These are phyloP conservation scores for Hanleya hanleyi DNA, from an alignment of 2,888 invertebrate genomes.

Conservation along the genomic window DNA sequence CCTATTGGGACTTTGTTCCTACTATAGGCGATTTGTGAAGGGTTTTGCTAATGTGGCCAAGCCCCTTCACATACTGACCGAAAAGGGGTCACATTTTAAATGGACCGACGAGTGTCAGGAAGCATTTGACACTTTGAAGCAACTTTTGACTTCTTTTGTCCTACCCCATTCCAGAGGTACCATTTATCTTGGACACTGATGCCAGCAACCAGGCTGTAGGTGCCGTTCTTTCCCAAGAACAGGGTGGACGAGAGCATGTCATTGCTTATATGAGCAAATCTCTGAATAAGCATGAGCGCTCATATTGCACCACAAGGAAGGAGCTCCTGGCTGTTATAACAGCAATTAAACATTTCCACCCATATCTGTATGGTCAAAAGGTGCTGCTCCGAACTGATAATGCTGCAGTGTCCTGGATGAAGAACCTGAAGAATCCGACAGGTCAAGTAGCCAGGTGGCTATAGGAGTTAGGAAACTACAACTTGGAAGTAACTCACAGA, in stretches of 20 bases:
- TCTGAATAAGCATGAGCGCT: slow-evolving; percentile 20
- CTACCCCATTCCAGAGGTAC: neutral
- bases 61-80: no score
- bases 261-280: slow-evolving; percentile 25
- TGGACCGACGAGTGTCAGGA: no score
- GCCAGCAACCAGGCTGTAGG: slow-evolving; percentile 18
- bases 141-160: no score
- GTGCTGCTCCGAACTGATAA: slow-evolving; percentile 20
- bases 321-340: slow-evolving; percentile 22
- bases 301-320: slow-evolving; percentile 24
- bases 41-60: no score
- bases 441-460: slow-evolving; percentile 26
- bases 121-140: no score
- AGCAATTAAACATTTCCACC: slow-evolving; percentile 15
- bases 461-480: slow-evolving; percentile 7
- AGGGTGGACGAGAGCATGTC: slow-evolving; percentile 18
- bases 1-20: no score
- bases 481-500: slow-evolving; percentile 16
- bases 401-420: slow-evolving; percentile 18
- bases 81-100: no score
- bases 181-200: slow-evolving; percentile 18
- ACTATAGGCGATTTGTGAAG: no score
- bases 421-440: slow-evolving; percentile 11
- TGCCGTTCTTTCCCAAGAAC: slow-evolving; percentile 19
- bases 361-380: slow-evolving; percentile 20